These are phyloP conservation scores for Paramisgurnus dabryanus DNA, from an alignment of 2,113 vertebrate genomes.

Conservation along the genomic window DNA sequence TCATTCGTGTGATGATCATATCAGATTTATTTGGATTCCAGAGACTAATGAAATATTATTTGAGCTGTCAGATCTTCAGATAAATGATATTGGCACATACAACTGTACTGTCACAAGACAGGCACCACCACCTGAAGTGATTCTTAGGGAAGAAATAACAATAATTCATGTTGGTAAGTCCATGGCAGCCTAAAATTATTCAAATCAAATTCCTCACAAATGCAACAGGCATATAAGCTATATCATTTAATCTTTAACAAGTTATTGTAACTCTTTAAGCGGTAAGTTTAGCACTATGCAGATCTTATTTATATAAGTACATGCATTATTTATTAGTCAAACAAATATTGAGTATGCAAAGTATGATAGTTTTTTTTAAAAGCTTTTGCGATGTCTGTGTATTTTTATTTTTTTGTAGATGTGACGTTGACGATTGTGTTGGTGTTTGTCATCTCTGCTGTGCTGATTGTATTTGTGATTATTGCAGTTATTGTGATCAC, in stretches of 20 bases:
- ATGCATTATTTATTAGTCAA: neutral
- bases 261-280: too few relatives aligned
- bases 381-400: neutral
- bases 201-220: too few relatives aligned
- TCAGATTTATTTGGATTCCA: conserved; percentile 31
- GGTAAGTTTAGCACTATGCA: neutral
- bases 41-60: conserved; percentile 33
- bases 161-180: conserved; percentile 42
- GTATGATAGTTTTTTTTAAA: neutral
- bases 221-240: too few relatives aligned
- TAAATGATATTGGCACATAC: conserved; percentile 33
- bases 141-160: neutral
- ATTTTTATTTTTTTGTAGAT: conserved; percentile 19
- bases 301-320: neutral
- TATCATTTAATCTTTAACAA: too few relatives aligned
- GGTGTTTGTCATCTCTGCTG: neutral
- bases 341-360: neutral
- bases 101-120: conserved; percentile 18
- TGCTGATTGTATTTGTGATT: neutral
- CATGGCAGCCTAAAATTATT: neutral
- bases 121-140: conserved; percentile 27
- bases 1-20: neutral
- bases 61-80: conserved; percentile 31
- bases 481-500: neutral
- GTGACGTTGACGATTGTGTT: neutral